Evolutionary conservation across 2,113 vertebrate species (phyloP).

Genomic region (Corythoichthys intestinalis): DNA sequence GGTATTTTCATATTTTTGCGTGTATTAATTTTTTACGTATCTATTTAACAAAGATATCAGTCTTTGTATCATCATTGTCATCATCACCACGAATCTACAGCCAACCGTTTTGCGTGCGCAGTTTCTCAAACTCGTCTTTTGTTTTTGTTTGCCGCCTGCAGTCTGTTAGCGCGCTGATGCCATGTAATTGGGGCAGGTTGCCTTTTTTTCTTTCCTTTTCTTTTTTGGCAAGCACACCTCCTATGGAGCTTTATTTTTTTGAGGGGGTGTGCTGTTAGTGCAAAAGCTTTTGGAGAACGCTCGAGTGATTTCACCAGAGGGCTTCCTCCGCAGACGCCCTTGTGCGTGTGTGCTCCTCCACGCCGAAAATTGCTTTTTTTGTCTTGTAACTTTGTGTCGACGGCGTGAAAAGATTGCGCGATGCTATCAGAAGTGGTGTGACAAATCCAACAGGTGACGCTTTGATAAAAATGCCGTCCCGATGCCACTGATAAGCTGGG

Average conservation of each 20-base stretch:
- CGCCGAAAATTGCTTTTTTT: not conserved
- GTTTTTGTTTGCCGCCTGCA: not conserved
- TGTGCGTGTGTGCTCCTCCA: not conserved
- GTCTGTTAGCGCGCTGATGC: not conserved
- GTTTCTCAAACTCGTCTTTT: not conserved
- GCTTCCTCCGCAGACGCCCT: not conserved
- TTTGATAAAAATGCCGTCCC: not conserved
- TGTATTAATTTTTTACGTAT: no score
- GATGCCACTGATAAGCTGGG: not conserved
- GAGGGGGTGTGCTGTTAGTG: not conserved
- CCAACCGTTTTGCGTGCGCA: not conserved
- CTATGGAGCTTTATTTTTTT: not conserved
- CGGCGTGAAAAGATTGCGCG: not conserved
- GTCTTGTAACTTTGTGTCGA: not conserved
- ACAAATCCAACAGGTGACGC: not conserved
- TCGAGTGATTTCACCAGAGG: not conserved
- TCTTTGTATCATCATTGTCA: no score
- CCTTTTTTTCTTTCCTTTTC: not conserved
- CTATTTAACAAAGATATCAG: no score
- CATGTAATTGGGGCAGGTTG: conserved; percentile 1
- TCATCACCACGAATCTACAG: not conserved
- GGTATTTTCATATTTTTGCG: no score
- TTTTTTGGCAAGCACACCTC: not conserved
- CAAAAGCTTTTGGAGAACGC: not conserved
- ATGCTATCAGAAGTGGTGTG: not conserved